Evolutionary conservation across 2,113 vertebrate species (phyloP), one percentile per base, ranked within the genome.

Genomic region (Corynorhinus townsendii): DNA sequence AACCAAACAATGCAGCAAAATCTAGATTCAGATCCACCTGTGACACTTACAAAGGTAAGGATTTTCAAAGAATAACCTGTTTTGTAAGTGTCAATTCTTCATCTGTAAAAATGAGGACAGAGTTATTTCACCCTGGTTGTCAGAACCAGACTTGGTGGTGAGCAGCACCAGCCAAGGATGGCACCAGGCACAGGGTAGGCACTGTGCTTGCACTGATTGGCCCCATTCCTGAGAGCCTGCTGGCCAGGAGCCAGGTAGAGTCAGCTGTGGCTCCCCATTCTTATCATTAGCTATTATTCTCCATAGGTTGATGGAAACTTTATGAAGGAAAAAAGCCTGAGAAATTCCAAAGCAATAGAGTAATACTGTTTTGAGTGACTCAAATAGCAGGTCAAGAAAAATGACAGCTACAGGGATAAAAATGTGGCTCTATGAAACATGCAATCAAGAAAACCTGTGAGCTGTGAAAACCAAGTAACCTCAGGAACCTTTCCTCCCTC

Each of bases 361-460:
- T 71, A 85, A 79, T 95, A 79, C 20, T 66, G 69, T 89, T 96
- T 62, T 80, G 89, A 97, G 91, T 92, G 93, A 95, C 91, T 94
- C 69, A 95, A 97, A 90, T 40, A 90, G 94, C 95, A 96, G 93
- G 89, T 95, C 83, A 35, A 22, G 94, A 91, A 96, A 97, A 98
- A 95, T 90, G 96, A 97, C 45, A 97, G 93, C 94, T 71, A 85
- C 24, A 59, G 64, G 88, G 97, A 95, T 97, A 96, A 98, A 97
- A 97, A 89, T n/a, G 96, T 0, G 0, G 95, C 96, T 96, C 97
- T 95, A 71, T 84, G 95, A 93, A 97, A 81, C 97, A 69, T 47
- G 90, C 83, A 96, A 97, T 97, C 96, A 96, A 72, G 95, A 79
- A 92, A 95, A 87, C 81, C 91, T 89, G 64, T 94, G 96, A 96